Conservation (phyloP, 2,113 vertebrate genomes). For the Pollachius pollachius region DNA sequence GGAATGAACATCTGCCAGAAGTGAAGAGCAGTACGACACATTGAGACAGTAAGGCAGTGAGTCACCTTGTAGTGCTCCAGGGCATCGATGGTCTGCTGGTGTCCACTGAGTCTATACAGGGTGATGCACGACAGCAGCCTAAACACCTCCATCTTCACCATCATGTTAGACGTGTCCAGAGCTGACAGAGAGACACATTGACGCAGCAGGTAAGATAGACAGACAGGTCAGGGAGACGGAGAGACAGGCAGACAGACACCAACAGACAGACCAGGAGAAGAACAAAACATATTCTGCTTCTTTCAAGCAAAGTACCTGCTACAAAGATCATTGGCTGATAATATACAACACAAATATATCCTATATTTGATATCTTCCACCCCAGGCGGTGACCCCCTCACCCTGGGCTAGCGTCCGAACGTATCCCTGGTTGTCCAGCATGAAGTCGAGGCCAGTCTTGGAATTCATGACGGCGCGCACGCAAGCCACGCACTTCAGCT, state of each 20-base stretch:
- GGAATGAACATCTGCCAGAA: too few relatives aligned
- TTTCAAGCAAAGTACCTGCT: too few relatives aligned
- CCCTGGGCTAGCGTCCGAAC: constrained; percentile 87
- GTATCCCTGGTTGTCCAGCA: constrained; percentile 85
- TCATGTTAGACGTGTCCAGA: constrained; percentile 88
- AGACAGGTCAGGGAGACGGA: neutral
- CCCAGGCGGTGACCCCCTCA: constrained; percentile 44
- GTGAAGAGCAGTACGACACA: neutral
- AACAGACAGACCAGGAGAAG: too few relatives aligned
- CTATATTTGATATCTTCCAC: neutral
- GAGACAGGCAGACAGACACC: neutral
- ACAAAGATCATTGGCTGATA: too few relatives aligned
- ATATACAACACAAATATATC: too few relatives aligned
- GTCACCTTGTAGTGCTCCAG: constrained; percentile 88
- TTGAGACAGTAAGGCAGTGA: neutral
- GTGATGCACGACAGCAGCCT: constrained; percentile 88
- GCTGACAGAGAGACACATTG: constrained; percentile 62
- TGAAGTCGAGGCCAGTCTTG: constrained; percentile 82
- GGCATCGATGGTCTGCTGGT: constrained; percentile 81
- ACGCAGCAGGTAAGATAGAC: neutral
- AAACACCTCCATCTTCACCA: constrained; percentile 96
- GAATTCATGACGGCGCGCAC: constrained; percentile 90
- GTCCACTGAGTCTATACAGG: constrained; percentile 82
- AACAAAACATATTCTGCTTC: too few relatives aligned
- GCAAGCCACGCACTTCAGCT: constrained; percentile 88